Evolutionary conservation across 92 coral and sea anemone species (phyloP).

Genomic region (Phenganax subtilis): DNA sequence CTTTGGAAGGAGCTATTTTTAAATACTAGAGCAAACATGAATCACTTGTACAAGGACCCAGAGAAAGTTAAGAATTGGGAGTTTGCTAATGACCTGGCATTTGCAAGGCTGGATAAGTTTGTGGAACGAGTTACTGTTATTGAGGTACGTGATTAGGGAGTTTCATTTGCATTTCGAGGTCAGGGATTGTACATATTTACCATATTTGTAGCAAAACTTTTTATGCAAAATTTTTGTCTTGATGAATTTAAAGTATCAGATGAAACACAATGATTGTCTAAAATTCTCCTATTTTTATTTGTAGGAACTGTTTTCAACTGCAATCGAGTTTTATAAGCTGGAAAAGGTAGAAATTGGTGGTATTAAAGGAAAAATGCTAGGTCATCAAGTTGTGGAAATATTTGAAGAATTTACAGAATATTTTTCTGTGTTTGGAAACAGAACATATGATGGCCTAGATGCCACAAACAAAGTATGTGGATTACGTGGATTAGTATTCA

Average conservation of each 20-base stretch:
- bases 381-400: constrained; percentile 96
- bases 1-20: constrained; percentile 74
- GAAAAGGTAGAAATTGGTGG: constrained; percentile 99
- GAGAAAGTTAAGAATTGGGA: constrained; percentile 90
- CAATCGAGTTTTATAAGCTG: constrained; percentile 92
- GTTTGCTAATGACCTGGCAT: constrained; percentile 84
- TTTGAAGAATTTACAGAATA: constrained; percentile 84
- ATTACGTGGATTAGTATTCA: background rate
- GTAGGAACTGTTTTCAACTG: constrained; percentile 91
- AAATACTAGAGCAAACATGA: constrained; percentile 73
- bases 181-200: background rate
- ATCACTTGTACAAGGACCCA: constrained; percentile 76
- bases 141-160: constrained; percentile 56
- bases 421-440: constrained; percentile 90
- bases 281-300: constrained; percentile 1
- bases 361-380: constrained; percentile 95
- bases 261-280: background rate
- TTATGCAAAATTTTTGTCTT: no score
- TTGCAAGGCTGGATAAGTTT: constrained; percentile 88
- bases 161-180: background rate
- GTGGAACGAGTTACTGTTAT: constrained; percentile 76
- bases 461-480: constrained; percentile 78
- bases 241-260: background rate
- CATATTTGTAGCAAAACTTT: background rate
- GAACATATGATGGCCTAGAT: constrained; percentile 94